phyloP scores from a whole-genome alignment of 2,888 invertebrate species.

The Mystacides longicornis region DNA sequence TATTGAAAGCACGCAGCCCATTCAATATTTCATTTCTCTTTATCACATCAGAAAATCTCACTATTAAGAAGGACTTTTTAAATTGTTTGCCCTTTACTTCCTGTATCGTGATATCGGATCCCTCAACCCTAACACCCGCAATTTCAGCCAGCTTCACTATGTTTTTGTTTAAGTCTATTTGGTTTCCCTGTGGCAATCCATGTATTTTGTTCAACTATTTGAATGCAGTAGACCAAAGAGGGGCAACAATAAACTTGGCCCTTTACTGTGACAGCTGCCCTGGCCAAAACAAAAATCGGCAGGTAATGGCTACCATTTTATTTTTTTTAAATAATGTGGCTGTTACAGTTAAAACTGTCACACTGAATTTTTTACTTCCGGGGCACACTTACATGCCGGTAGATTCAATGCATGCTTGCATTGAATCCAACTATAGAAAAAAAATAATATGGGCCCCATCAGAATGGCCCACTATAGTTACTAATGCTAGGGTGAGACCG shows the following conservation, averaged over 20 bases:
- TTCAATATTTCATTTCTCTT: no score
- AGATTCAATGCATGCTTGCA: background rate
- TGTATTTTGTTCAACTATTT: background rate
- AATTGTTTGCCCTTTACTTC: no score
- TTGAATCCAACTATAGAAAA: background rate
- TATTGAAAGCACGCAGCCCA: no score
- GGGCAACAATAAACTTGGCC: background rate
- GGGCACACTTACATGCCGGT: constrained; percentile 2
- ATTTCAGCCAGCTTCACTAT: no score
- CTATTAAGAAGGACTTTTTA: no score
- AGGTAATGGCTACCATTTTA: background rate
- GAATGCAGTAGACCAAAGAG: background rate
- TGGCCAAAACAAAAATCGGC: background rate
- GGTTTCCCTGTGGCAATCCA: no score
- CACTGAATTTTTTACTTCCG: background rate
- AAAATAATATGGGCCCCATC: constrained; percentile 4
- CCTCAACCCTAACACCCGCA: no score
- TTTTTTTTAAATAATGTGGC: constrained; percentile 3
- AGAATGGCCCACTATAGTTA: constrained; percentile 1
- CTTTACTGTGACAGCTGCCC: background rate
- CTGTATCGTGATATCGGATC: no score
- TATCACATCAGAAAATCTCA: no score
- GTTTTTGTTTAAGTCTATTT: no score
- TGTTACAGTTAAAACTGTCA: background rate
- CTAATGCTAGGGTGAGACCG: background rate